Base-by-base conservation (phyloP, 1,140 invertebrate species). In the Drosophila equinoxialis region DNA sequence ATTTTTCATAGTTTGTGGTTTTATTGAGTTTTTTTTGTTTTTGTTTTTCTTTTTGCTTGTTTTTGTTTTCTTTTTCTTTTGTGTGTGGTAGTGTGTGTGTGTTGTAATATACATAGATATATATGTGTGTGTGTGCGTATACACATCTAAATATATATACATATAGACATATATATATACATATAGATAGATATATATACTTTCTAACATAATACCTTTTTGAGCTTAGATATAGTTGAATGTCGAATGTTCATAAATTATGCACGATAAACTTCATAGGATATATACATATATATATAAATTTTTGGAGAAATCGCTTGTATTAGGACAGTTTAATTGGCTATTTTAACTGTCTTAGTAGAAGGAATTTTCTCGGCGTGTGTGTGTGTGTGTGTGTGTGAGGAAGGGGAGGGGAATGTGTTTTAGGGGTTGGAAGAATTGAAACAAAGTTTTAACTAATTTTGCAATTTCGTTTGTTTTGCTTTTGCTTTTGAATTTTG, bases 251-350 rank as follows among this genome's bases (percentile, higher is more conserved):
- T 54, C 66, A 74, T 78, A 81, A 86, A 85, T 72, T 86, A 72
- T 86, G 78, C 76, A 86, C 82, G 64, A 68, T 87, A 86, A 86
- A 86, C 82, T 85, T 86, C 82, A 71, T 77, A 60, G 68, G 70
- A 65, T 41, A 45, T 6, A 35, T 57, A 45, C n/a, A n/a, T 30
- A 14, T 11, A 54, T 13, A 45, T 63, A 81, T 76, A 26, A 4
- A 26, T 26, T 42, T 42, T n/a, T 23, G 5, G 48, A 39, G 20
- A 73, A 77, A 77, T 77, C 69, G 63, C 51, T 55, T 64, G 63
- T 74, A 74, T 23, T 66, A 65, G 33, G 57, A 59, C 57, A 59
- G 17, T 51, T 51, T 23, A 51, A 51, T 11, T 23, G 45, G 17
- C 23, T 33, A 10, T 8, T 2, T 6, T 33, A 65, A 45, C 73